A percentile compares a stretch with the other conserved stretches of the same genome.
Evolutionary conservation across 2,113 vertebrate genomes (phyloP).

Genomic region (Casuarius casuarius): DNA sequence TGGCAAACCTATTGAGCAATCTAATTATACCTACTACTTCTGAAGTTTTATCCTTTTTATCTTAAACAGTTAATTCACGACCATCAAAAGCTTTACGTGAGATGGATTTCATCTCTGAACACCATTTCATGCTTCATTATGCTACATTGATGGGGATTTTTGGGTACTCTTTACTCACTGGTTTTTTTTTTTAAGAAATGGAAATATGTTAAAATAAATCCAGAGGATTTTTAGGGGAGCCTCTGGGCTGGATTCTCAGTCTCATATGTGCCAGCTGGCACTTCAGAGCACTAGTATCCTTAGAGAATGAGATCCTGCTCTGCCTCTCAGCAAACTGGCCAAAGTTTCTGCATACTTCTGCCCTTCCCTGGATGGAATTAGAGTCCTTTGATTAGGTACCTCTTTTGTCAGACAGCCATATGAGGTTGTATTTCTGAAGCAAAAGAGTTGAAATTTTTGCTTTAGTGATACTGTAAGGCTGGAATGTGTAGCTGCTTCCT

Average conservation of each 20-base stretch:
- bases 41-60: constrained; percentile 38
- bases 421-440: not conserved
- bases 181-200: not conserved
- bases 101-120: constrained; percentile 59
- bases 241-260: not conserved
- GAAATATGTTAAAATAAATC: not conserved
- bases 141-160: constrained; percentile 31
- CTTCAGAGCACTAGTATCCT: not conserved
- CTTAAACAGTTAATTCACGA: constrained; percentile 37
- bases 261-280: accelerated
- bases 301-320: not conserved
- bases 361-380: not conserved
- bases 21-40: not conserved
- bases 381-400: not conserved
- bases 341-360: not conserved
- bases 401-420: not conserved
- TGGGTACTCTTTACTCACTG: constrained; percentile 25
- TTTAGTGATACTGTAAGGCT: not conserved
- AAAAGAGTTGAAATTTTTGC: not conserved
- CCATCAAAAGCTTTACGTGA: constrained; percentile 48
- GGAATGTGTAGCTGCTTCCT: not conserved
- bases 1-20: not conserved
- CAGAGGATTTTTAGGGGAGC: not conserved
- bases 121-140: constrained; percentile 73
- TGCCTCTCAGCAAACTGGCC: not conserved